Percentiles rank a stretch among this genome's conserved stretches.
Conservation (phyloP, 2,888 invertebrate genomes). For the Heteromurus nitidus region DNA sequence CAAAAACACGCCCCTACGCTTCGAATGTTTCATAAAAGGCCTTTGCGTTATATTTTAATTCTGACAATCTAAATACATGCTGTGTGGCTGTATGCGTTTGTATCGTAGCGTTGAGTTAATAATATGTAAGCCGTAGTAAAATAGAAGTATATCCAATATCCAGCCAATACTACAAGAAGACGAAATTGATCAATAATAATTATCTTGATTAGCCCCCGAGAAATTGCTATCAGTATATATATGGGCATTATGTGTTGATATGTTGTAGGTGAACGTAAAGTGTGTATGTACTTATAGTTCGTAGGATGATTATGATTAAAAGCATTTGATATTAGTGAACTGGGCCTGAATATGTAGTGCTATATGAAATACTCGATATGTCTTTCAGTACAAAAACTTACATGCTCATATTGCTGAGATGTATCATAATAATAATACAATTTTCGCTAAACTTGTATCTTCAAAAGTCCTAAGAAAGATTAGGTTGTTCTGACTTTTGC, state of each 20-base stretch:
- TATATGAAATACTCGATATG: neutral
- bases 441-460: neutral
- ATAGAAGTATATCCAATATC: neutral
- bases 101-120: neutral
- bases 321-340: no score
- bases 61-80: neutral
- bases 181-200: slow-evolving; percentile 34
- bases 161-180: neutral
- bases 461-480: no score
- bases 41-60: neutral
- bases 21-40: neutral
- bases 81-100: neutral
- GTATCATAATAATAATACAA: neutral
- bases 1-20: no score
- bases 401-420: neutral
- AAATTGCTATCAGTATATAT: no score
- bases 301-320: no score
- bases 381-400: neutral
- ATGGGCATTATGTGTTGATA: no score
- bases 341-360: neutral
- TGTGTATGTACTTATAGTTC: no score
- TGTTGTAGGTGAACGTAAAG: no score
- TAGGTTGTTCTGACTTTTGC: no score
- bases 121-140: neutral
- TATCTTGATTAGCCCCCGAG: slow-evolving; percentile 28